Conservation (phyloP, 2,888 invertebrate species). For the Perizoma flavofasciatum region DNA sequence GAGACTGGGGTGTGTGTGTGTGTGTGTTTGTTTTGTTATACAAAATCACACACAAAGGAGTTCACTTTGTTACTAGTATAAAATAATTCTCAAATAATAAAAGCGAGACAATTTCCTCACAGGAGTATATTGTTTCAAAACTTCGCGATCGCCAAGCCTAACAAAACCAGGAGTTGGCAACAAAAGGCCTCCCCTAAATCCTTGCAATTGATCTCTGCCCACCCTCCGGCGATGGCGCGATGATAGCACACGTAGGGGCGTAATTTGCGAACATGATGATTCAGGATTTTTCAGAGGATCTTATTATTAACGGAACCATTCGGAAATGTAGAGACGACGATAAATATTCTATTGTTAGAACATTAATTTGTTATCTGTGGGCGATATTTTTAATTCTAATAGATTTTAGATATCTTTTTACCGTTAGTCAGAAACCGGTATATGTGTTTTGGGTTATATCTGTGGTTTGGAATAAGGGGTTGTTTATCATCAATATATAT, state of each 20-base stretch:
- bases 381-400: background rate
- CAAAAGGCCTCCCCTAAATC: slow-evolving; percentile 35
- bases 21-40: no score
- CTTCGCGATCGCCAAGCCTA: background rate
- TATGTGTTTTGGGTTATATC: no score
- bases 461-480: no score
- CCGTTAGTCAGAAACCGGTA: no score
- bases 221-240: slow-evolving; percentile 32
- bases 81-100: no score
- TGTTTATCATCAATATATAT: no score
- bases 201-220: slow-evolving; percentile 37
- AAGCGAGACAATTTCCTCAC: slow-evolving; percentile 8
- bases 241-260: slow-evolving; percentile 38
- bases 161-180: slow-evolving; percentile 10
- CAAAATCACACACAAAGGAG: no score
- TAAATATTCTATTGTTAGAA: background rate
- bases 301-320: slow-evolving; percentile 20
- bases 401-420: no score
- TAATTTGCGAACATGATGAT: slow-evolving; percentile 31
- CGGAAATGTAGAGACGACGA: background rate
- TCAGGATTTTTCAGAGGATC: slow-evolving; percentile 17
- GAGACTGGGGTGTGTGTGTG: no score
- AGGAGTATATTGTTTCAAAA: slow-evolving; percentile 19
- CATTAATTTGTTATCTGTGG: background rate
- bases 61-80: no score